phyloP scores from a whole-genome alignment of 2,888 invertebrate genomes.

The Leptopilina myrica region DNA sequence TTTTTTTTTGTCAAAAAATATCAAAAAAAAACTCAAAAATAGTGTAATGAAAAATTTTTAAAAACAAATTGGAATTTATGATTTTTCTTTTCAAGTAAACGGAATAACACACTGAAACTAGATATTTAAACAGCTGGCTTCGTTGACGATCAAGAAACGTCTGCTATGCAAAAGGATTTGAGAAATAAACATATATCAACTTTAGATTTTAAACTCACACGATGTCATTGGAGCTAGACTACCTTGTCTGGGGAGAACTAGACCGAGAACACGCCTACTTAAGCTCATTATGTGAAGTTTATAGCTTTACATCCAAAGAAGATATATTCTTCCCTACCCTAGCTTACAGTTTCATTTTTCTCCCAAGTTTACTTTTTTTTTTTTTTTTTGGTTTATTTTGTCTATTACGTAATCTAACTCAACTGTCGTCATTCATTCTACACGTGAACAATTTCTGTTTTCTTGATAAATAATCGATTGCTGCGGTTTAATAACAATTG shows the following conservation, averaged over 20 bases:
- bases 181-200: slow-evolving; percentile 17
- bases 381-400: slow-evolving; percentile 13
- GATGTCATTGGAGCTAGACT: slow-evolving; percentile 57
- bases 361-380: slow-evolving; percentile 31
- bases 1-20: background rate
- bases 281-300: slow-evolving; percentile 44
- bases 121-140: background rate
- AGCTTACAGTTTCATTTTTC: background rate
- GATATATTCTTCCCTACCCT: slow-evolving; percentile 19
- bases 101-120: background rate
- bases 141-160: background rate
- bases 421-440: too few relatives aligned
- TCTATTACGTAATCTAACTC: background rate
- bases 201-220: slow-evolving; percentile 1
- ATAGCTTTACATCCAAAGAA: background rate
- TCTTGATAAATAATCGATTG: background rate
- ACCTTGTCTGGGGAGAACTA: slow-evolving; percentile 62
- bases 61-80: background rate
- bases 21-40: background rate
- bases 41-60: background rate
- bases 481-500: background rate
- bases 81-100: background rate
- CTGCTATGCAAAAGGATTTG: slow-evolving; percentile 2
- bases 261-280: slow-evolving; percentile 62
- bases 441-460: too few relatives aligned